Evolutionary conservation across 2,888 invertebrate genomes (phyloP), one percentile per base, ranked within the genome.

Genomic region (Dilophus febrilis): DNA sequence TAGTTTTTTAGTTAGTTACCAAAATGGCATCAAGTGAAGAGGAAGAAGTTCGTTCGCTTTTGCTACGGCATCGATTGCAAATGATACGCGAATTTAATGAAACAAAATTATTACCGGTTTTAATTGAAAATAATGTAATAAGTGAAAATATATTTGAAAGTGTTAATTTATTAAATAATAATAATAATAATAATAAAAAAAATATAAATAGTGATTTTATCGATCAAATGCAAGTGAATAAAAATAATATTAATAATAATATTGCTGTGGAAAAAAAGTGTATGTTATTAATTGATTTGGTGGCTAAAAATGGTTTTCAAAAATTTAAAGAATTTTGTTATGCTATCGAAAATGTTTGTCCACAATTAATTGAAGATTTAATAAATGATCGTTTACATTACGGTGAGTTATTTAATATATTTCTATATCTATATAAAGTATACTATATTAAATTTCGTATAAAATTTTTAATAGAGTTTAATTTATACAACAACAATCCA

Each of bases 51-150:
- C 70, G 72, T 56, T 70, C 71, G 50, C 65, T 73, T 46, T 61
- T 76, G 42, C 64, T 68, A 49, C 69, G 74, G 40, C 74, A 75
- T 58, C 72, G 71, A 59, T 64, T 67, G 37, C 68, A 71, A 44
- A 66, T 76, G 50, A 65, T 73, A 51, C 67, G 69, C 44, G 74
- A 75, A 63, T 56, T 75, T 48, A 65, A 68, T 52, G 69, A 70
- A 47, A 74, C 74, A 45, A 72, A 74, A 56, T 61, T 76, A 38
- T 53, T 76, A 48, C 70, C 71, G 45, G 68, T 71, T 46, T 64
- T 76, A 43, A 72, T 74, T 40, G 75, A 75, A 54, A 75, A 74
- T 52, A 71, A 74, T 37, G 66, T 76, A 46, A 66, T 76, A 44
- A 72, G 65, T 51, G 62, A 72, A 46, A 67, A 68, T 49, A 74